Percentiles rank a stretch among this genome's conserved stretches.
Conservation (phyloP, 1,140 invertebrate species). For the Cecropterus lyciades region DNA sequence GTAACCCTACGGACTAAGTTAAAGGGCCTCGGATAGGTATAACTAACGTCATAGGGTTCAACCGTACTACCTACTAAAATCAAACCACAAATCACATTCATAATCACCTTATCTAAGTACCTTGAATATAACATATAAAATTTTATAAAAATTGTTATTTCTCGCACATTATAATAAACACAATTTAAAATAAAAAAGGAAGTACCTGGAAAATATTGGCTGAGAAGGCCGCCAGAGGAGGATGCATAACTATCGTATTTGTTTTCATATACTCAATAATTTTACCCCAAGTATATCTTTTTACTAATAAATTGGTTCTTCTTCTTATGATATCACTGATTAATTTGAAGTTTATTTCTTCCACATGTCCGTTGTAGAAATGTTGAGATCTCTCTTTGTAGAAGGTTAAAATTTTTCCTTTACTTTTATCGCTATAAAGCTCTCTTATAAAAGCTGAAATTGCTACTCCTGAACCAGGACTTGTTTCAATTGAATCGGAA, state of each 20-base stretch:
- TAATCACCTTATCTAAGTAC: too few species aligned
- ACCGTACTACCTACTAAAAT: too few species aligned
- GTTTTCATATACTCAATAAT: constrained; percentile 90
- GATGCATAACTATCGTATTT: constrained; percentile 87
- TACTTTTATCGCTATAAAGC: constrained; percentile 90
- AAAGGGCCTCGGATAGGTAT: too few species aligned
- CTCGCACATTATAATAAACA: too few species aligned
- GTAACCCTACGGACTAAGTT: too few species aligned
- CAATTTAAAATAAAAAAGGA: too few species aligned
- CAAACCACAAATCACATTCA: too few species aligned
- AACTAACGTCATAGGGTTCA: too few species aligned
- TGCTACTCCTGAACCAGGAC: constrained; percentile 87
- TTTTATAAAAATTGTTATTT: too few species aligned
- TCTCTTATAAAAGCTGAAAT: constrained; percentile 91
- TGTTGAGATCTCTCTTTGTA: constrained; percentile 94
- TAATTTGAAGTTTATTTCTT: constrained; percentile 92
- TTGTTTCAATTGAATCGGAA: constrained; percentile 89
- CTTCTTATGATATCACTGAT: constrained; percentile 91
- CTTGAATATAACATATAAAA: too few species aligned
- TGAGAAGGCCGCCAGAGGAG: constrained; percentile 90
- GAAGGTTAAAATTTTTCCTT: constrained; percentile 91
- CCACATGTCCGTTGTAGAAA: constrained; percentile 93
- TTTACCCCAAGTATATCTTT: constrained; percentile 90
- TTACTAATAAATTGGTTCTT: constrained; percentile 91
- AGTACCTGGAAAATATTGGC: constrained; percentile 91